These are phyloP conservation scores for Calyptommatus sinebrachiatus DNA, from an alignment of 2,113 vertebrate genomes.

Conservation along the genomic window DNA sequence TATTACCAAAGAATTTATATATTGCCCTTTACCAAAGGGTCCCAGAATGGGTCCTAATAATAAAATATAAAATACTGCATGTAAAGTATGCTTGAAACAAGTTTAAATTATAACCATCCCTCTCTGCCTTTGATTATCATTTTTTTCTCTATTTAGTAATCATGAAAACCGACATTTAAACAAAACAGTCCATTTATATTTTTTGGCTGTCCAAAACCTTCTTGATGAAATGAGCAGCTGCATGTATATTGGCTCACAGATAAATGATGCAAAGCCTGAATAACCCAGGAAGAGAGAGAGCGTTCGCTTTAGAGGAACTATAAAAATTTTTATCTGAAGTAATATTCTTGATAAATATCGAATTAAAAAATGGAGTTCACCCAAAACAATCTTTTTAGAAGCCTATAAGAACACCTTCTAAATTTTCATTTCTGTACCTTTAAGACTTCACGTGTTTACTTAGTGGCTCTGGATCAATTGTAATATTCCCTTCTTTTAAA, in stretches of 20 bases:
- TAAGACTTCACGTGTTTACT: background rate
- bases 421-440: background rate
- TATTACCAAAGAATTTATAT: too few species aligned
- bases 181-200: background rate
- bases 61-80: too few species aligned
- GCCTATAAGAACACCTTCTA: background rate
- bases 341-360: background rate
- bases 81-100: too few species aligned
- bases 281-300: background rate
- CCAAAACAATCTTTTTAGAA: background rate
- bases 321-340: background rate
- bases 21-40: too few species aligned
- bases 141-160: background rate
- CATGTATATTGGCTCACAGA: background rate
- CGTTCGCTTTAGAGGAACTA: background rate
- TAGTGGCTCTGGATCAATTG: background rate
- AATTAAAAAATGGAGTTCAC: background rate
- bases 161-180: background rate
- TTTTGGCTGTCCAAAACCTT: background rate
- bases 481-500: background rate
- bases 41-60: too few species aligned
- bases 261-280: background rate
- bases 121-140: too few species aligned
- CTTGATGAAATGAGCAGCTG: background rate
- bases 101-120: too few species aligned